These are phyloP conservation scores for Percopsis transmontana DNA, from an alignment of 2,113 vertebrate species.

Conservation along the genomic window DNA sequence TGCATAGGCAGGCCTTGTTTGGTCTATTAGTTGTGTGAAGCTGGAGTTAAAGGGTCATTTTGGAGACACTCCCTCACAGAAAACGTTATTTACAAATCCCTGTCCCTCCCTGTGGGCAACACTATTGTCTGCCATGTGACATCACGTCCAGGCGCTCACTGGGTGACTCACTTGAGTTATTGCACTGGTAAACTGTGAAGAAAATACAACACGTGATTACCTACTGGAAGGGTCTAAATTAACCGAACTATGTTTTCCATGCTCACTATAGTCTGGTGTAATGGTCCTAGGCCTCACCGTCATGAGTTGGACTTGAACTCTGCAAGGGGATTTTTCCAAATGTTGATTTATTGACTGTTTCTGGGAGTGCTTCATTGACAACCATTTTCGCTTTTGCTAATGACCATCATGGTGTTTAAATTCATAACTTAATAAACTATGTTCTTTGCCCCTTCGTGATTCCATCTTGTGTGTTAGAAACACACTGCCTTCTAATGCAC, in stretches of 20 bases:
- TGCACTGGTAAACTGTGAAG: neutral
- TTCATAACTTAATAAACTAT: neutral
- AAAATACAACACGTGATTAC: constrained; percentile 9
- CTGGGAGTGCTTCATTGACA: neutral
- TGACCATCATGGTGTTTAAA: too few species aligned
- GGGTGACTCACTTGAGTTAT: constrained; percentile 13
- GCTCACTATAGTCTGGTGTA: neutral
- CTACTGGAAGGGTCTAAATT: neutral
- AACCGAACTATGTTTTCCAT: neutral
- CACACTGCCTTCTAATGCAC: too few species aligned
- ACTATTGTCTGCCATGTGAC: constrained; percentile 40
- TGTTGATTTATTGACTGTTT: constrained; percentile 15
- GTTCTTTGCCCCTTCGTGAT: too few species aligned
- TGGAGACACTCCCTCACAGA: too few species aligned
- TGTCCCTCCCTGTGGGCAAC: too few species aligned
- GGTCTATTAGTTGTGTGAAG: too few species aligned
- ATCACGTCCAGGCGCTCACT: neutral
- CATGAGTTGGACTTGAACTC: neutral
- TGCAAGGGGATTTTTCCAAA: neutral
- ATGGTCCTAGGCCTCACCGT: too few species aligned
- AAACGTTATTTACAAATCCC: too few species aligned
- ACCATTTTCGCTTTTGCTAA: neutral
- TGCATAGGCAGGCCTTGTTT: too few species aligned
- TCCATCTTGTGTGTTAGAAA: too few species aligned
- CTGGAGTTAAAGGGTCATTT: too few species aligned